Conservation (phyloP, 2,888 invertebrate species). For the Napeogenes sylphis region DNA sequence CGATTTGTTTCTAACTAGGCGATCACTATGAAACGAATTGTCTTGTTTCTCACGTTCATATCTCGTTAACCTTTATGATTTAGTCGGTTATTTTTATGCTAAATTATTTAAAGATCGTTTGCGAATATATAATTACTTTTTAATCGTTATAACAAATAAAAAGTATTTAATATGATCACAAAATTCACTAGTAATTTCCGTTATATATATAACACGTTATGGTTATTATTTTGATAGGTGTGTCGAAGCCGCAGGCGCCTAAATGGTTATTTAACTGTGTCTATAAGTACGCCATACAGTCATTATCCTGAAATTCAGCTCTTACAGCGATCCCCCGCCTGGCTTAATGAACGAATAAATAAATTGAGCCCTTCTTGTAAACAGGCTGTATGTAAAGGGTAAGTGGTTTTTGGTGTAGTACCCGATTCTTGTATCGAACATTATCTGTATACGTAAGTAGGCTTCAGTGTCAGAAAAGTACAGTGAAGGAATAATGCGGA, state of each 20-base stretch:
- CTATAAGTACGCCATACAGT: slow-evolving; percentile 42
- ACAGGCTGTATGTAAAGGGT: slow-evolving; percentile 72
- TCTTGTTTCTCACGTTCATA: slow-evolving; percentile 73
- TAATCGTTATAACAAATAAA: slow-evolving; percentile 8
- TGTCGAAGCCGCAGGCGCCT: slow-evolving; percentile 36
- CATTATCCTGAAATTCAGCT: slow-evolving; percentile 75
- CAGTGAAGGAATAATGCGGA: slow-evolving; percentile 31
- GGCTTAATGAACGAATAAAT: slow-evolving; percentile 75
- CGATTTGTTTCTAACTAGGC: slow-evolving; percentile 69
- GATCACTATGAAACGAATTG: slow-evolving; percentile 55
- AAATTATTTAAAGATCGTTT: slow-evolving; percentile 6
- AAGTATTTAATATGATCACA: slow-evolving; percentile 12
- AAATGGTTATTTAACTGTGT: slow-evolving; percentile 38
- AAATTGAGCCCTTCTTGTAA: slow-evolving; percentile 74
- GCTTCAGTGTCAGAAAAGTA: slow-evolving; percentile 28
- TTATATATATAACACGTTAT: background rate
- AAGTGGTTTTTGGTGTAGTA: slow-evolving; percentile 76
- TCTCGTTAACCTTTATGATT: slow-evolving; percentile 57
- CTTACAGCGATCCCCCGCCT: slow-evolving; percentile 64
- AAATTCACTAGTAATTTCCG: slow-evolving; percentile 3
- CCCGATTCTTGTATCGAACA: slow-evolving; percentile 58
- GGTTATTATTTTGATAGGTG: slow-evolving; percentile 11
- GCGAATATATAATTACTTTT: slow-evolving; percentile 2
- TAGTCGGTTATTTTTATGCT: slow-evolving; percentile 51
- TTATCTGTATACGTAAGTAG: slow-evolving; percentile 43